Conservation (phyloP, 2,797 vertebrate genomes). For the Mionectes olivaceus region DNA sequence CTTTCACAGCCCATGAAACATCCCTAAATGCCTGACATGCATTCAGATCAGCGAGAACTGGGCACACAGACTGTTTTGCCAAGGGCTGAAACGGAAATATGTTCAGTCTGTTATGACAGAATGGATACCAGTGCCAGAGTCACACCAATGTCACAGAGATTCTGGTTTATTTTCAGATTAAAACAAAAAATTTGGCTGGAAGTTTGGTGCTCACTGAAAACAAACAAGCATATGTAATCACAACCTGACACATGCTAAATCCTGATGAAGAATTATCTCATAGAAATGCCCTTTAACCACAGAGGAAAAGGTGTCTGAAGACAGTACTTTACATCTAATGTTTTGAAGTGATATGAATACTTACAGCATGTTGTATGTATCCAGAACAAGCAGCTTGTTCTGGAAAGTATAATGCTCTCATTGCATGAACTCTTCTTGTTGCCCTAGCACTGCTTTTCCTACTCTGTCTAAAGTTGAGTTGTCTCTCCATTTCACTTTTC, state of each 20-base stretch:
- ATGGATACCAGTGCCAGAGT: not conserved
- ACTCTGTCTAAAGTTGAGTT: not conserved
- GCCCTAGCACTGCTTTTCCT: not conserved
- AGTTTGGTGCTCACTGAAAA: not conserved
- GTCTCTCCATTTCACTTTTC: not conserved
- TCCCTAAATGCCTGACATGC: not conserved
- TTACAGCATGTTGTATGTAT: not conserved
- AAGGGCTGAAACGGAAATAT: conserved; percentile 44
- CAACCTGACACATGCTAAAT: not conserved
- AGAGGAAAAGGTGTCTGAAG: not conserved
- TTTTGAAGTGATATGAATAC: not conserved
- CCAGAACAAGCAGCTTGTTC: not conserved
- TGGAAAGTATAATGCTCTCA: not conserved
- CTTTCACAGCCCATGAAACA: not conserved
- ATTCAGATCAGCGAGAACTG: not conserved
- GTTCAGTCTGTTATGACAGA: conserved; percentile 10
- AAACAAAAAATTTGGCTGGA: conserved; percentile 26
- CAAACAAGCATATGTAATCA: conserved; percentile 4
- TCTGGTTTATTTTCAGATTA: conserved; percentile 7
- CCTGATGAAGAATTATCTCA: not conserved
- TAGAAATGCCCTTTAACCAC: not conserved
- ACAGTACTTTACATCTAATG: not conserved
- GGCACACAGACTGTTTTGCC: not conserved
- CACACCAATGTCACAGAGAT: not conserved
- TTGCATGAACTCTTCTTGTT: not conserved